Evolutionary conservation across 1,140 invertebrate genomes (phyloP).

Genomic region (Drosophila sechellia): DNA sequence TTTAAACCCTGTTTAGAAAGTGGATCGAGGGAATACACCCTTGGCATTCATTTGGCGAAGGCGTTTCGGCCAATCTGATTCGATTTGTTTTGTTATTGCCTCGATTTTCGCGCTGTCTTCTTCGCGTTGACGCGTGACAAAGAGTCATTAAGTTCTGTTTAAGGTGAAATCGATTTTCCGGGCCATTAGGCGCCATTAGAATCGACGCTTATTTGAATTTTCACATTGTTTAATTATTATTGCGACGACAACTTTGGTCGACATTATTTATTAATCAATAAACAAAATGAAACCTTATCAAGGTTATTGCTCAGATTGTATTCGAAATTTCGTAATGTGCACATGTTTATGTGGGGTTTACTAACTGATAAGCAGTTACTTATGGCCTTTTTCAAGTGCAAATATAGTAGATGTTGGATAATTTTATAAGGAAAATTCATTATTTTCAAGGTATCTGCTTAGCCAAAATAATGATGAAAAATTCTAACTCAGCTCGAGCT

Average conservation of each 20-base stretch:
- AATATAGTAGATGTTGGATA: background rate
- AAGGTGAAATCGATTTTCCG: conserved; percentile 73
- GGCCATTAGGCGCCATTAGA: conserved; percentile 36
- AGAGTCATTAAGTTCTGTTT: conserved; percentile 57
- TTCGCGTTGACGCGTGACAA: conserved; percentile 59
- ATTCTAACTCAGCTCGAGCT: background rate
- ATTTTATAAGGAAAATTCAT: background rate
- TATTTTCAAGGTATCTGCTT: background rate
- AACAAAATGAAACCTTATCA: conserved; percentile 33
- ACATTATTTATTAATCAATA: conserved; percentile 38
- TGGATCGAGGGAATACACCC: background rate
- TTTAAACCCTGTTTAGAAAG: conserved; percentile 6
- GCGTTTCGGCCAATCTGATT: conserved; percentile 33
- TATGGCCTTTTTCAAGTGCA: background rate
- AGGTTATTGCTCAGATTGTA: conserved; percentile 23
- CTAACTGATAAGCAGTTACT: conserved; percentile 24
- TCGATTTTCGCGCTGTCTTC: conserved; percentile 38
- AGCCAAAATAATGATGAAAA: background rate
- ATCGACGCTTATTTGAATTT: conserved; percentile 40
- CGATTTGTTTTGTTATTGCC: conserved; percentile 26
- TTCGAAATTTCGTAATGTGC: conserved; percentile 24
- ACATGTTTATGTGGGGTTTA: conserved; percentile 18
- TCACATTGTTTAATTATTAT: conserved; percentile 28
- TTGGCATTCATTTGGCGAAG: conserved; percentile 14
- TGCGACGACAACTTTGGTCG: background rate